These are phyloP conservation scores for Rhipidura dahli DNA, from an alignment of 2,113 vertebrate genomes.

Conservation along the genomic window DNA sequence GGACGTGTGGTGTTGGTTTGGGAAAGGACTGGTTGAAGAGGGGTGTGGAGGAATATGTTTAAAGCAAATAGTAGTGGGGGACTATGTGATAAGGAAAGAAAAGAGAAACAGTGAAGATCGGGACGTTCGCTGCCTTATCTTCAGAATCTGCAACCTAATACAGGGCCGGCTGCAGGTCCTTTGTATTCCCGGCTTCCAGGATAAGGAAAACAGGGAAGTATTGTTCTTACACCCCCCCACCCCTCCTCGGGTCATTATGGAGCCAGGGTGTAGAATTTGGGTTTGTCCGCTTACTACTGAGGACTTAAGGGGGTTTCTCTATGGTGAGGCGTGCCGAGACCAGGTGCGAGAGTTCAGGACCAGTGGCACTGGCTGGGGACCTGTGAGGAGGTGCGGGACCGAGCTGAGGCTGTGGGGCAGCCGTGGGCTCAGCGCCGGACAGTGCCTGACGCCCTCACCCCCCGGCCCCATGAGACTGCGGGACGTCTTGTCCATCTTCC, in stretches of 20 bases:
- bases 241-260: neutral
- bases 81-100: neutral
- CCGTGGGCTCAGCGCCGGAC: neutral
- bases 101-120: neutral
- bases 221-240: neutral
- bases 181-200: neutral
- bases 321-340: neutral
- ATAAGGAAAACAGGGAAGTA: neutral
- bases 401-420: neutral
- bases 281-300: neutral
- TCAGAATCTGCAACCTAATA: neutral
- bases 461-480: neutral
- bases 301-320: neutral
- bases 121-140: neutral
- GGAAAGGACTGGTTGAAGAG: neutral
- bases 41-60: neutral
- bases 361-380: neutral
- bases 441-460: too few relatives aligned
- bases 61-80: neutral
- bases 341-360: neutral
- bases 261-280: neutral
- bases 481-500: neutral
- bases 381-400: neutral
- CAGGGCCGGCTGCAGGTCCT: neutral
- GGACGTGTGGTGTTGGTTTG: neutral